A percentile compares a stretch with the other conserved stretches of the same genome.
These are phyloP conservation scores for Microtus pennsylvanicus DNA, from an alignment of 2,113 vertebrate genomes.

Conservation along the genomic window DNA sequence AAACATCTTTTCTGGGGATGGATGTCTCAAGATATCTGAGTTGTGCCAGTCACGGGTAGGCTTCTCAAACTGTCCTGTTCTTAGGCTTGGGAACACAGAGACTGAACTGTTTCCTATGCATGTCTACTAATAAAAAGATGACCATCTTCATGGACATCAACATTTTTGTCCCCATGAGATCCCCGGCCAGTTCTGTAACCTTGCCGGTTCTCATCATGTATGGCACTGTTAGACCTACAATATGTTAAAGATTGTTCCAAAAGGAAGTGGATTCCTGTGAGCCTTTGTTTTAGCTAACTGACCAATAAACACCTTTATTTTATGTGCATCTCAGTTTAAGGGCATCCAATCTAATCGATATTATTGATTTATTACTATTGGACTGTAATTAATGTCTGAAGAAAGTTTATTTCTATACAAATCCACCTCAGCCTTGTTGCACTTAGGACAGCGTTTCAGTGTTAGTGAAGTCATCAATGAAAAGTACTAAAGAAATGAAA, in stretches of 20 bases:
- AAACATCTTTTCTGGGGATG: neutral
- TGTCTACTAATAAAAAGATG: neutral
- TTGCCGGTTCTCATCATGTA: neutral
- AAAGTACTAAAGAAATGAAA: neutral
- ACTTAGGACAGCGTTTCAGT: neutral
- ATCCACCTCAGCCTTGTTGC: neutral
- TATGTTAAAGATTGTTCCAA: neutral
- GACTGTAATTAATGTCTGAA: neutral
- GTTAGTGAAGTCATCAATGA: neutral
- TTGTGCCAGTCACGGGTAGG: neutral
- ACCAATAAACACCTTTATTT: constrained; percentile 3
- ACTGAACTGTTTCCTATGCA: neutral
- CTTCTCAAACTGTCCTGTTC: neutral
- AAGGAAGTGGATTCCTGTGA: neutral
- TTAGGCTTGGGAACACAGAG: neutral
- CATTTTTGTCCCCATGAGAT: neutral
- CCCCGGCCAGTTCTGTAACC: neutral
- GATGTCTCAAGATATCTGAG: neutral
- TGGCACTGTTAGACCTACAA: neutral
- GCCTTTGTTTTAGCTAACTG: neutral
- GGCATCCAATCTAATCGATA: neutral
- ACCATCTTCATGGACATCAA: neutral
- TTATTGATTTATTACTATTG: neutral
- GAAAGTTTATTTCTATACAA: neutral
- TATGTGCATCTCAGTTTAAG: neutral